Percentiles rank a stretch among this genome's conserved stretches.
Conservation (phyloP, 2,113 vertebrate species). For the Sakesphorus luctuosus region DNA sequence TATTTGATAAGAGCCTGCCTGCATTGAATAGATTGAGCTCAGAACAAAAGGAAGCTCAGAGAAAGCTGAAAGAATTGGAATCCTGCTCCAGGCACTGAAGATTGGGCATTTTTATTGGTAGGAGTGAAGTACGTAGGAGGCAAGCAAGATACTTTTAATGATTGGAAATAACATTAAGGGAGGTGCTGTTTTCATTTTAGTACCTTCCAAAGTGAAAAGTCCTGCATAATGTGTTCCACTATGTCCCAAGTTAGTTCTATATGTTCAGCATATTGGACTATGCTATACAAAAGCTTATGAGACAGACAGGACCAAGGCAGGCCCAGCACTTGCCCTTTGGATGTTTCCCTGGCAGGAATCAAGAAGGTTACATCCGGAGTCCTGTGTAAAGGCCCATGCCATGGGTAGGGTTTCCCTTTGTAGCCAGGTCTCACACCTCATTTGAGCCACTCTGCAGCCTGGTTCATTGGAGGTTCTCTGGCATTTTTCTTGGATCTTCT, state of each 20-base stretch:
- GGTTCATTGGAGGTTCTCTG: not conserved
- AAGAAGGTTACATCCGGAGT: not conserved
- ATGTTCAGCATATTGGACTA: not conserved
- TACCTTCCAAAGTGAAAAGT: not conserved
- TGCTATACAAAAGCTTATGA: not conserved
- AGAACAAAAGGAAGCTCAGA: not conserved
- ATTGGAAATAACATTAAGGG: not conserved
- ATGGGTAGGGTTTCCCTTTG: not conserved
- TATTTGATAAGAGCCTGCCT: not conserved
- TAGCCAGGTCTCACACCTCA: not conserved
- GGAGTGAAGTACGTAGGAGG: not conserved
- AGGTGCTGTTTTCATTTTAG: not conserved
- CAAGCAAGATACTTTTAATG: not conserved
- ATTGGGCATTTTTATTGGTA: not conserved
- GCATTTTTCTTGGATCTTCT: not conserved
- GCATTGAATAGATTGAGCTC: not conserved
- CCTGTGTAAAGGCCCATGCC: not conserved
- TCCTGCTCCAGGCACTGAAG: not conserved
- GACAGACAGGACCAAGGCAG: not conserved
- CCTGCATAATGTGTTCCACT: not conserved
- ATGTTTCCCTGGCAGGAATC: not conserved
- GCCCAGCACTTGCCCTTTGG: not conserved
- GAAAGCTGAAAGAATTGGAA: not conserved
- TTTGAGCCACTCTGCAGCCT: not conserved
- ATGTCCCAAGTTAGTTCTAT: not conserved